A percentile compares a stretch with the other conserved stretches of the same genome.
Evolutionary conservation across 2,888 invertebrate species (phyloP).

Genomic region (Platerodrilus igneus): DNA sequence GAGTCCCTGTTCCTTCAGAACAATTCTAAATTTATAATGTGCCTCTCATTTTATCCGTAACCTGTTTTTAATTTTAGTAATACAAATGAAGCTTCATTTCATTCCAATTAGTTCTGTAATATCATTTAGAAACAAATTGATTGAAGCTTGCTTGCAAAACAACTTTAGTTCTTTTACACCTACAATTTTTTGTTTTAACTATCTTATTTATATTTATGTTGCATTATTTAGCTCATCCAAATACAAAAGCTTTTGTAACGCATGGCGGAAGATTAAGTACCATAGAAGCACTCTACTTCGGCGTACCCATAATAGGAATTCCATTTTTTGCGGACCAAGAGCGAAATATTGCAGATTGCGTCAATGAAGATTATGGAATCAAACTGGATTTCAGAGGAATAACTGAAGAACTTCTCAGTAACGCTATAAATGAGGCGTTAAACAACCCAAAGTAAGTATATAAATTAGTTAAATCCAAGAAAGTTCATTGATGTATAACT

Average conservation of each 20-base stretch:
- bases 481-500: too few species aligned
- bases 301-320: conserved; percentile 50
- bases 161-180: too few species aligned
- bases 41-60: too few species aligned
- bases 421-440: conserved; percentile 44
- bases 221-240: conserved; percentile 48
- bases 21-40: too few species aligned
- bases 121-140: too few species aligned
- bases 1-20: too few species aligned
- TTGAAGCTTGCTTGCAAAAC: too few species aligned
- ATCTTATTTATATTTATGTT: background rate
- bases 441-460: conserved; percentile 37
- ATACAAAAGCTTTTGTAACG: conserved; percentile 54
- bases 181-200: too few species aligned
- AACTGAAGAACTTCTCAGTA: conserved; percentile 42
- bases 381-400: conserved; percentile 44
- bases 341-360: conserved; percentile 47
- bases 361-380: conserved; percentile 44
- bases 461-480: too few species aligned
- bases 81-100: too few species aligned
- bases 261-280: conserved; percentile 56
- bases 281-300: conserved; percentile 51
- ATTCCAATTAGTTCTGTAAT: too few species aligned
- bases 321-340: conserved; percentile 51
- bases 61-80: too few species aligned